phyloP scores from a whole-genome alignment of 2,113 vertebrate species.

The Crotalus tigris region DNA sequence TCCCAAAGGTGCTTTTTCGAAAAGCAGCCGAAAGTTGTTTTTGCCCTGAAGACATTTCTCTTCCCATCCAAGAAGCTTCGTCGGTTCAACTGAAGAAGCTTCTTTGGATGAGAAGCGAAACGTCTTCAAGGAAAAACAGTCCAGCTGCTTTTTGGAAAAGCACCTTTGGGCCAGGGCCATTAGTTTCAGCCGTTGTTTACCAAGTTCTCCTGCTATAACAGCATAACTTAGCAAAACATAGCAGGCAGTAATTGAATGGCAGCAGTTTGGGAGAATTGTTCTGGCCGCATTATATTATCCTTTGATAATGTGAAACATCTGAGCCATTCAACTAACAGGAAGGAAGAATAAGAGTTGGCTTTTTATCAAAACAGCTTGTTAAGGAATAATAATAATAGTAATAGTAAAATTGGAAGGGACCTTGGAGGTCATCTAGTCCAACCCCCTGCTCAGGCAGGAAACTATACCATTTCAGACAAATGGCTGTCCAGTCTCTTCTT shows the following conservation, averaged over 20 bases:
- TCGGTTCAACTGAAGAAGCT: background rate
- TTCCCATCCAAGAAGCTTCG: background rate
- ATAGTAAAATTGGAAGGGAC: no score
- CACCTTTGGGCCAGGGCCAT: background rate
- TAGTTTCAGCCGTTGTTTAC: background rate
- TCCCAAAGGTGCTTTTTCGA: background rate
- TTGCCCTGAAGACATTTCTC: background rate
- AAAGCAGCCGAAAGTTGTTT: background rate
- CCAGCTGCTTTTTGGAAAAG: background rate
- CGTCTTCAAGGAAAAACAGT: background rate
- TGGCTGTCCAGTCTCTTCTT: no score
- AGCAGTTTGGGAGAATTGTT: background rate
- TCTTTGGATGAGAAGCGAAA: background rate
- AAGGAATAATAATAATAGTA: background rate
- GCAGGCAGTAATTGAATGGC: background rate
- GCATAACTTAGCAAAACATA: background rate
- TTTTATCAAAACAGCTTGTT: background rate
- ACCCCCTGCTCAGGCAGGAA: no score
- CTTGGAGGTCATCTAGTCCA: no score
- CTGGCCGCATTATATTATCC: background rate
- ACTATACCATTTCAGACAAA: no score
- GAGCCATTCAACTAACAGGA: background rate
- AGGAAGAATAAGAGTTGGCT: background rate
- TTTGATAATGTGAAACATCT: background rate
- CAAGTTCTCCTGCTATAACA: background rate